Conservation (phyloP, 2,113 vertebrate genomes). For the Oryctolagus cuniculus region DNA sequence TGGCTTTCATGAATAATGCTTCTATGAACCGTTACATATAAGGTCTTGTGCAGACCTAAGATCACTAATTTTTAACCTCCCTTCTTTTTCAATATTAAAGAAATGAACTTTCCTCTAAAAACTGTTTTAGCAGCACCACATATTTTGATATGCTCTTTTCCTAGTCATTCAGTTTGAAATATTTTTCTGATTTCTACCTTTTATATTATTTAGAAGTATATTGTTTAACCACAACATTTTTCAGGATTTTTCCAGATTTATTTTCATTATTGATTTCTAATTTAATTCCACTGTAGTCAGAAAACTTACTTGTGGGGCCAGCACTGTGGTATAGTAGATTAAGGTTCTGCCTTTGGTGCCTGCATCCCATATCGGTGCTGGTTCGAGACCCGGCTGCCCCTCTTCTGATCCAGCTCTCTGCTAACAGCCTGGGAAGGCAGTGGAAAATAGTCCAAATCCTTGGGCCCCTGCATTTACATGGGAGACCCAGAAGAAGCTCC, state of each 20-base stretch:
- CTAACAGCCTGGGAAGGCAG: too few relatives aligned
- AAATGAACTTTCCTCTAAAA: not conserved
- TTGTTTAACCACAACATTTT: not conserved
- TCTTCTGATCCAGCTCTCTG: too few relatives aligned
- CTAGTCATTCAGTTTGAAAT: not conserved
- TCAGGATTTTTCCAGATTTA: not conserved
- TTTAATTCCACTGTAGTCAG: not conserved
- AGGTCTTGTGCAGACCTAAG: not conserved
- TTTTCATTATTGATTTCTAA: not conserved
- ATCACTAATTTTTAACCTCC: not conserved
- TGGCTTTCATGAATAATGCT: not conserved
- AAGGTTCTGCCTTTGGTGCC: too few relatives aligned
- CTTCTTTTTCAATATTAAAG: slow-evolving; percentile 7
- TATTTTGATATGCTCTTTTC: not conserved
- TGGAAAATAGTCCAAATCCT: too few relatives aligned
- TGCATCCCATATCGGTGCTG: too few relatives aligned
- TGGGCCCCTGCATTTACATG: too few relatives aligned
- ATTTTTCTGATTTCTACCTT: not conserved
- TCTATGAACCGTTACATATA: not conserved
- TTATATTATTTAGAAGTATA: not conserved
- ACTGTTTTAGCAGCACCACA: not conserved
- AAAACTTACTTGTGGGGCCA: not conserved
- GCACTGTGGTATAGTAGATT: too few relatives aligned
- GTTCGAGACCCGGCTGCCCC: too few relatives aligned
- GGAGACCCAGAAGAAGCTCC: too few relatives aligned